phyloP scores from a whole-genome alignment of 2,113 vertebrate genomes.

The Engraulis encrasicolus region DNA sequence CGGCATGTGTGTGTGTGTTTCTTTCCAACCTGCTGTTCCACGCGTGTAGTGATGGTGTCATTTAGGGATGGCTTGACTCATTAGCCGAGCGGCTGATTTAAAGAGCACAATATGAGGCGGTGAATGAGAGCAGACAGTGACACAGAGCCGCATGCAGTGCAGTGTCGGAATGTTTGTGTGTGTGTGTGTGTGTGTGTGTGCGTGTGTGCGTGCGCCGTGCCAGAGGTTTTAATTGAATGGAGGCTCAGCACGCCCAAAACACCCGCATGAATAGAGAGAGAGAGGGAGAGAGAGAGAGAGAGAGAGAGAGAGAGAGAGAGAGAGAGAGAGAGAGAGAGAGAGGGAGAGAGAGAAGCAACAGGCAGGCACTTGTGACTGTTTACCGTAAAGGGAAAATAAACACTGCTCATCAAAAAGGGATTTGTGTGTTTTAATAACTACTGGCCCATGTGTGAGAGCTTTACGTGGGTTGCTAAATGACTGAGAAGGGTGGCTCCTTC shows the following conservation, averaged over 20 bases:
- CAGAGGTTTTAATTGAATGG: conserved; percentile 11
- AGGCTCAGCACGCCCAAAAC: too few species aligned
- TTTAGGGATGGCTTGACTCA: not conserved
- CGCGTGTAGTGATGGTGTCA: not conserved
- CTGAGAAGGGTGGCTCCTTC: not conserved
- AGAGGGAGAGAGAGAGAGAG: not conserved
- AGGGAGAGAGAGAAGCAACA: not conserved
- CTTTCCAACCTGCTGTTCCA: not conserved
- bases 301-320: not conserved
- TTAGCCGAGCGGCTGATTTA: not conserved
- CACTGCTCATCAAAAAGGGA: conserved; percentile 4
- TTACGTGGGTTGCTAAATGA: not conserved
- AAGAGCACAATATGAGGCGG: not conserved
- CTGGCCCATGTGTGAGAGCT: conserved; percentile 25
- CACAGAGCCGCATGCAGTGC: not conserved
- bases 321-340: not conserved
- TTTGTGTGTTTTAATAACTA: conserved; percentile 26
- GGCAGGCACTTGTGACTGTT: not conserved
- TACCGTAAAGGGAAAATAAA: not conserved
- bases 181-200: too few species aligned
- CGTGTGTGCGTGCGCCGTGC: not conserved
- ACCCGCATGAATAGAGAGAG: not conserved
- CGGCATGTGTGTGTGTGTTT: too few species aligned
- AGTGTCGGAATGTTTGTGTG: too few species aligned
- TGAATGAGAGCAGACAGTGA: not conserved